phyloP scores from a whole-genome alignment of 2,888 invertebrate species.

The Scaptomyza reducta region DNA sequence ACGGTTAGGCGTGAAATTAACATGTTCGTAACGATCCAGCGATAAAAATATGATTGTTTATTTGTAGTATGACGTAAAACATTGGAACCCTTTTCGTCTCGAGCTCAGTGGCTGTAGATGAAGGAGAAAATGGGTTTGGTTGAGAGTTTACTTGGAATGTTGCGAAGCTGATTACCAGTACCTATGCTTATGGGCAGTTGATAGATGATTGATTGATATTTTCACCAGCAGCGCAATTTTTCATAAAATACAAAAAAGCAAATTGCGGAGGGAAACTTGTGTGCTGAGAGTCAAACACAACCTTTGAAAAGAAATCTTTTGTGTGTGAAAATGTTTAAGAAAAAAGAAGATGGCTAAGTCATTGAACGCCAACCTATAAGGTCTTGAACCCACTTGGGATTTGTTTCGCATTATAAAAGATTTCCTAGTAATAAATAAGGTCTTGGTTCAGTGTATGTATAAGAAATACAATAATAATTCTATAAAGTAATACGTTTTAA shows the following conservation, averaged over 20 bases:
- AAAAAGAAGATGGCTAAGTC: conserved; percentile 17
- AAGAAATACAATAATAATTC: no score
- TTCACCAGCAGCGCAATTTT: conserved; percentile 65
- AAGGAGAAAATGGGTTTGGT: background rate
- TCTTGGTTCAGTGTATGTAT: no score
- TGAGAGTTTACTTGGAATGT: conserved; percentile 14
- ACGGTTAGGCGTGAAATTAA: conserved; percentile 59
- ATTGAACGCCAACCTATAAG: conserved; percentile 21
- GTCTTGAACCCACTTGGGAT: conserved; percentile 14
- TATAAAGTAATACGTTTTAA: no score
- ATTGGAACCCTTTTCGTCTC: conserved; percentile 48
- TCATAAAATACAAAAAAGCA: conserved; percentile 43
- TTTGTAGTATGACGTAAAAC: conserved; percentile 35
- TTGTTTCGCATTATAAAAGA: conserved; percentile 12
- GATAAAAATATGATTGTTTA: conserved; percentile 20
- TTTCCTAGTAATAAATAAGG: background rate
- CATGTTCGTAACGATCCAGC: conserved; percentile 47
- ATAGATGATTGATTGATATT: conserved; percentile 76
- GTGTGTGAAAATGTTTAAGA: conserved; percentile 28
- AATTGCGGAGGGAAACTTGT: conserved; percentile 40
- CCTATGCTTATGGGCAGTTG: conserved; percentile 47
- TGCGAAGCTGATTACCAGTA: conserved; percentile 28
- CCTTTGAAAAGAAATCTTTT: conserved; percentile 34
- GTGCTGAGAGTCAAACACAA: conserved; percentile 30
- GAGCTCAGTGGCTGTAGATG: conserved; percentile 52